A percentile compares a stretch with the other conserved stretches of the same genome.
Conservation (phyloP, 1,140 invertebrate genomes). For the Holotrichia oblita region DNA sequence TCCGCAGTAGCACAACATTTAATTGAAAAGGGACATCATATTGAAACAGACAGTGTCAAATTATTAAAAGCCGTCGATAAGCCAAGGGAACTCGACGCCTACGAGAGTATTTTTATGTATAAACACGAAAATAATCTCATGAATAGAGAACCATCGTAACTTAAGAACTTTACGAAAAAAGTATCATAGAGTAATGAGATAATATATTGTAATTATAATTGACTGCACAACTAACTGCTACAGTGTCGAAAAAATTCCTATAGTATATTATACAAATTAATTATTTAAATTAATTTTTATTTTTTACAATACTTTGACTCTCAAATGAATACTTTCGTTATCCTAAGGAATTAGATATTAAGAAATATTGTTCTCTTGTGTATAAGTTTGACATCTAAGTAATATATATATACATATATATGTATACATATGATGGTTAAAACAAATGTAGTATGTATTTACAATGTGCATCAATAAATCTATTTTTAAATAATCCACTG, state of each 20-base stretch:
- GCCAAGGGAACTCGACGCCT: no score
- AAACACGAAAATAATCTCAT: no score
- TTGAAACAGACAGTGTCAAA: no score
- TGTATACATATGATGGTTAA: not conserved
- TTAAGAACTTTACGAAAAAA: slow-evolving; percentile 16
- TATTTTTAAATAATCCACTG: not conserved
- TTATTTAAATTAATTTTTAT: not conserved
- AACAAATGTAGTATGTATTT: not conserved
- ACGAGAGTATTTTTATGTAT: no score
- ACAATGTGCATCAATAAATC: not conserved
- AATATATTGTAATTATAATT: not conserved
- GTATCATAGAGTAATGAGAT: not conserved
- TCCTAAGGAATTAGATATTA: not conserved
- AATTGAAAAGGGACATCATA: no score
- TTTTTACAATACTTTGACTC: not conserved
- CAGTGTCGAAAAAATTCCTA: not conserved
- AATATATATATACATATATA: no score
- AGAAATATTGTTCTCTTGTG: not conserved
- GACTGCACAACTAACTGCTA: not conserved
- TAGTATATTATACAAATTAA: not conserved
- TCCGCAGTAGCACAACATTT: no score
- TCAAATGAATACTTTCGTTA: not conserved
- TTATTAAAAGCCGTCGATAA: no score
- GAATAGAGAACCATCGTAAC: no score
- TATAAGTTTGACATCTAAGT: not conserved